Evolutionary conservation across 2,113 vertebrate genomes (phyloP).

Genomic region (Orycteropus afer): DNA sequence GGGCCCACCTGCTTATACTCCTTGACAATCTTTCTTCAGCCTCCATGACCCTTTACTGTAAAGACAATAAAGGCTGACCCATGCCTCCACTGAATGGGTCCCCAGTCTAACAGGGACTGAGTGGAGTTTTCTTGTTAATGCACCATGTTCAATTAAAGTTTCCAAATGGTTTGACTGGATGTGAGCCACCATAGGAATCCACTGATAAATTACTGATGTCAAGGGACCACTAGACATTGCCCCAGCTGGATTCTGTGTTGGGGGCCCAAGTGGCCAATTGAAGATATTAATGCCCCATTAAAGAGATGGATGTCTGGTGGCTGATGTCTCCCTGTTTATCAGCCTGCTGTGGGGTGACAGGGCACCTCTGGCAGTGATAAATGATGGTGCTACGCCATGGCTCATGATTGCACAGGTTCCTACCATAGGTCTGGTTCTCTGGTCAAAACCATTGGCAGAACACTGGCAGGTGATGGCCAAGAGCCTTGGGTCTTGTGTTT

Average conservation of each 20-base stretch:
- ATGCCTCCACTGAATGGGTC: constrained; percentile 29
- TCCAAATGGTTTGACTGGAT: constrained; percentile 79
- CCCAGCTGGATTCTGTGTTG: constrained; percentile 83
- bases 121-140: constrained; percentile 71
- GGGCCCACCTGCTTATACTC: not conserved
- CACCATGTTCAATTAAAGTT: constrained; percentile 77
- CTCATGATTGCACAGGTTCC: constrained; percentile 69
- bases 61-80: no score
- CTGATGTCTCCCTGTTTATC: constrained; percentile 75
- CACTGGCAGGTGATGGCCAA: not conserved
- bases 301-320: constrained; percentile 84
- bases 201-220: constrained; percentile 83
- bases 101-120: constrained; percentile 64
- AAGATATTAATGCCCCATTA: constrained; percentile 86
- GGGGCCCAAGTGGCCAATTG: constrained; percentile 80
- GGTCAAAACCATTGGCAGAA: not conserved
- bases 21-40: not conserved
- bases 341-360: constrained; percentile 67
- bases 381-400: constrained; percentile 60
- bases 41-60: not conserved
- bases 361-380: constrained; percentile 78
- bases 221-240: constrained; percentile 82
- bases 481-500: not conserved
- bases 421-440: not conserved
- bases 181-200: constrained; percentile 69